Base-by-base conservation (phyloP, 2,113 vertebrate genomes). In the Dascyllus trimaculatus region DNA sequence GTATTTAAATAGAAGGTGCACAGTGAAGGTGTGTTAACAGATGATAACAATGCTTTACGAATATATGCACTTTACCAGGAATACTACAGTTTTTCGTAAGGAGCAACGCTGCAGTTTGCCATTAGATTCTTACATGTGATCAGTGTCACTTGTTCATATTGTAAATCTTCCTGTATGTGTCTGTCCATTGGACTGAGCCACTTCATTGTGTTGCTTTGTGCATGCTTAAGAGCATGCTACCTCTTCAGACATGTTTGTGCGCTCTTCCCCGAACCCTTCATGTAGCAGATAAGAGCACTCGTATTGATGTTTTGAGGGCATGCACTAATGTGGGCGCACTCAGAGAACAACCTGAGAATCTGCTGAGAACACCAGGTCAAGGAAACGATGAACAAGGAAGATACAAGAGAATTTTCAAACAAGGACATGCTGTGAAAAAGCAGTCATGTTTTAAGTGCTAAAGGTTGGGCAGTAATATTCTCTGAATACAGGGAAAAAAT, bases 251-350 rank as follows among this genome's bases (percentile, higher is more conserved):
- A 68, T 85, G 84, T 85, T 87, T 78, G 45, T 78, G 62, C 82
- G 69, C 77, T 73, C 80, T 61, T 66, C 81, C 40, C 32, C 35
- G 64, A 59, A 73, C 73, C 84, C 65, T 81, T 75, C 46, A 26
- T 48, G 45, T 52, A 35, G 56, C 56, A 85, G 81, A 88, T 84
- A 81, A 80, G 69, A 87, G 75, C 59, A 73, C 80, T 81, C 63
- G 74, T 83, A 89, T 87, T 85, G 85, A 88, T 86, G 67, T 85
- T 80, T 73, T 46, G 26, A 71, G 46, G 78, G 11, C 72, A 53
- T 53, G 70, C 49, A 43, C 60, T 66, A 69, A 91, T 91, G 69
- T 52, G 73, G 64, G 66, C 4, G 7, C 61, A 74, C 69, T 82
- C 70, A 77, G 43, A 71, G 60, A 57, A 65, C 65, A 80, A n/a